Base-by-base conservation (phyloP, 2,113 vertebrate genomes). In the Prunella himalayana region DNA sequence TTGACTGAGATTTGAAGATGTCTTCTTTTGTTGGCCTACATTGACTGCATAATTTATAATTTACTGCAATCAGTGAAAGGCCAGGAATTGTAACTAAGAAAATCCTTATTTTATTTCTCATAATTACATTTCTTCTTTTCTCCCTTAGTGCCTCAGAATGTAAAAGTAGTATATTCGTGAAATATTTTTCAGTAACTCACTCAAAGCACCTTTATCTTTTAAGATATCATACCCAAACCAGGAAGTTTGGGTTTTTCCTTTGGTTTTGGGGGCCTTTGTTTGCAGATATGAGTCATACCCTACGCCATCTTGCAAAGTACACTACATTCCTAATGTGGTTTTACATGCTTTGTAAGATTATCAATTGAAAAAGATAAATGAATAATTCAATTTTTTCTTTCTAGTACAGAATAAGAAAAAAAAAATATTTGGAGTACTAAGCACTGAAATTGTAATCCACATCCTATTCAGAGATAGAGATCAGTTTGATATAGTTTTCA, bases 1-100 rank as follows among this genome's bases (percentile, higher is more conserved):
- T 98, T 99, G 99, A 99, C 99, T 99, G 99, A 98, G 98, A 99
- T 99, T 98, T 98, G 98, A 98, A 98, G 99, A 99, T 99, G 99
- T 99, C 99, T 99, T 99, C 99, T 99, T 99, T 98, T 99, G 98
- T 99, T 99, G 99, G 98, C 98, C 99, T 98, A 98, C 99, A 99
- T 97, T 98, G 99, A 98, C 98, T 99, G 98, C 99, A 99, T 99
- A 98, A 99, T 99, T 99, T 99, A 99, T 99, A 99, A 99, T 99
- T 99, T 98, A 98, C 98, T 96, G 98, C 98, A 98, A 98, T 98
- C 98, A 98, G 97, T 92, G 96, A 97, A 98, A 97, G 96, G 88
- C 97, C 95, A 96, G 97, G 87, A 96, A 97, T 97, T 95, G 97
- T 97, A 98, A 98, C 98, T 96, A 98, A 98, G 97, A 98, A 98